These are phyloP conservation scores for Drosophila suboccidentalis DNA, from an alignment of 2,888 invertebrate species.

Conservation along the genomic window DNA sequence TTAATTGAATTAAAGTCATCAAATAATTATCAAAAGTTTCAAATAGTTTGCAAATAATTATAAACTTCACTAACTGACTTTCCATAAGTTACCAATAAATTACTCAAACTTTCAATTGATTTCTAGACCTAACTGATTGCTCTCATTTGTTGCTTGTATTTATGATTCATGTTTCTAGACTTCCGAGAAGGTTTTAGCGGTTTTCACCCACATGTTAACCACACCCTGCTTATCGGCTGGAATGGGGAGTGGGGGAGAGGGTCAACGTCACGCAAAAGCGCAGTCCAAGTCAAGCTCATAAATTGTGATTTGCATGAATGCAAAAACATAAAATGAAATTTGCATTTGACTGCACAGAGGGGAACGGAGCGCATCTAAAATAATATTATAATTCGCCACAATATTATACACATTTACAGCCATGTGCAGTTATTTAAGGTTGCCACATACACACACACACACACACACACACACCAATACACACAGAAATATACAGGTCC, in stretches of 20 bases:
- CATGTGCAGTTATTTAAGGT: slow-evolving; percentile 53
- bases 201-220: slow-evolving; percentile 16
- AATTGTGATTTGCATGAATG: slow-evolving; percentile 74
- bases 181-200: slow-evolving; percentile 7
- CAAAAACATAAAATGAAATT: slow-evolving; percentile 72
- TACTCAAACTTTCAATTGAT: background rate
- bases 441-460: slow-evolving; percentile 18
- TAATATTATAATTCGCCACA: slow-evolving; percentile 69
- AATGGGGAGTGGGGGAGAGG: too few relatives aligned
- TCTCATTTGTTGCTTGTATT: slow-evolving; percentile 8
- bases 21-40: background rate
- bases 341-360: slow-evolving; percentile 70
- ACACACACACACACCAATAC: slow-evolving; percentile 23
- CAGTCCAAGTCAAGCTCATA: slow-evolving; percentile 57
- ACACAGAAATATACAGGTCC: slow-evolving; percentile 22
- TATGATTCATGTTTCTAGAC: slow-evolving; percentile 13
- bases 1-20: background rate
- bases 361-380: slow-evolving; percentile 38
- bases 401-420: slow-evolving; percentile 49
- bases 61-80: background rate
- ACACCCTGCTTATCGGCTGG: slow-evolving; percentile 21
- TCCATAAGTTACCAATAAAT: too few relatives aligned
- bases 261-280: slow-evolving; percentile 42
- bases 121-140: background rate
- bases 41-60: background rate